Evolutionary conservation across 92 coral and sea anemone genomes (phyloP).

Genomic region (Umimayanthus kanabou): DNA sequence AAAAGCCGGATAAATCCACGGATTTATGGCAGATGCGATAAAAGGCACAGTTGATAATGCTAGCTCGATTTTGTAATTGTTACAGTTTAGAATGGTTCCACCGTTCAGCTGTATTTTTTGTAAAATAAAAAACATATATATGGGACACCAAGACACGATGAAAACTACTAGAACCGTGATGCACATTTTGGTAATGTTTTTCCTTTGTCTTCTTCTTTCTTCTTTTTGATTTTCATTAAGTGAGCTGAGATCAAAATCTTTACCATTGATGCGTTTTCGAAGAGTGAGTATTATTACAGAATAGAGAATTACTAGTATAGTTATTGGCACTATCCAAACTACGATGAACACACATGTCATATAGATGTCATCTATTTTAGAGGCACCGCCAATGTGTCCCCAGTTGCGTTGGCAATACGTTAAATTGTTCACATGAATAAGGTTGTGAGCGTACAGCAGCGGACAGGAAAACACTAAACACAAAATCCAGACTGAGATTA

Average conservation of each 20-base stretch:
- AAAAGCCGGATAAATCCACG: constrained; percentile 20
- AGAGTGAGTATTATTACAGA: neutral
- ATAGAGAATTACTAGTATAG: neutral
- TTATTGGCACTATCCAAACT: neutral
- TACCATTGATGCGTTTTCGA: neutral
- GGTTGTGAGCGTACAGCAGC: neutral
- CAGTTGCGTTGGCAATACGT: neutral
- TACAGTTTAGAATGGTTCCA: neutral
- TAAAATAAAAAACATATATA: neutral
- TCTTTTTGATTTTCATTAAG: neutral
- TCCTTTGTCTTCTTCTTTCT: neutral
- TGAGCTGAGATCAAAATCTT: neutral
- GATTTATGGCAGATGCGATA: neutral
- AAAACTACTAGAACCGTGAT: neutral
- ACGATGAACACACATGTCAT: neutral
- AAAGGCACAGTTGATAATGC: neutral
- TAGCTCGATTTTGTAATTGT: neutral
- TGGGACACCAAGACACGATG: constrained; percentile 7
- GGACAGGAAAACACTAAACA: neutral
- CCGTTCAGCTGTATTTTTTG: neutral
- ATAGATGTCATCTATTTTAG: neutral
- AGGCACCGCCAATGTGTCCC: neutral
- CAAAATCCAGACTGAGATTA: neutral
- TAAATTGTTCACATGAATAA: neutral
- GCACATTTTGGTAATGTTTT: neutral